These are phyloP conservation scores for Xiphorhynchus erythropygius DNA, from an alignment of 2,797 vertebrate genomes.

Conservation along the genomic window DNA sequence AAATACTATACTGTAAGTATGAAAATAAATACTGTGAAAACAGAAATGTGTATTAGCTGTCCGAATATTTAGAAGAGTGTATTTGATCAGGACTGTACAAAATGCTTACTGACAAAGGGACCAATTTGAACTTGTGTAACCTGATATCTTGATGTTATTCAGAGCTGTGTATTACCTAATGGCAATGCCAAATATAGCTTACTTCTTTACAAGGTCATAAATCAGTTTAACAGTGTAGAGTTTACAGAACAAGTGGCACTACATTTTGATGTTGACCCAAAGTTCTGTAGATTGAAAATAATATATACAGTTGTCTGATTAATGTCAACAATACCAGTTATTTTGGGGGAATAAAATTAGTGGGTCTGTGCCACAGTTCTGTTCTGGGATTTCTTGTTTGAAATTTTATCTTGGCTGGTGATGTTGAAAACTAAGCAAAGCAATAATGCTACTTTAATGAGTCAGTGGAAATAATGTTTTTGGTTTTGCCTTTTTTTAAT, in stretches of 20 bases:
- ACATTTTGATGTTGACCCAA: background rate
- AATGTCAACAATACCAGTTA: conserved; percentile 16
- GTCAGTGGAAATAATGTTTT: background rate
- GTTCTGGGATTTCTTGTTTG: background rate
- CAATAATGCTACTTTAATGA: background rate
- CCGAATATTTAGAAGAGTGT: background rate
- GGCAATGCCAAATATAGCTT: conserved; percentile 63
- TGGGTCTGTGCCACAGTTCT: background rate
- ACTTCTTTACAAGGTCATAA: conserved; percentile 64
- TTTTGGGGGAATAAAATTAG: background rate
- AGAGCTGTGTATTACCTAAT: conserved; percentile 55
- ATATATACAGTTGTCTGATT: conserved; percentile 13
- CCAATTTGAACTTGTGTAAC: conserved; percentile 46
- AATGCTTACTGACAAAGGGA: conserved; percentile 41
- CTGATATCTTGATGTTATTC: conserved; percentile 61
- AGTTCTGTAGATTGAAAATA: conserved; percentile 47
- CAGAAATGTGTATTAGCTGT: background rate
- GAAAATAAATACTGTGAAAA: conserved; percentile 4
- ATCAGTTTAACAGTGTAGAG: conserved; percentile 34
- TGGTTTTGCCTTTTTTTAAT: background rate
- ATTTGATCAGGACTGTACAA: background rate
- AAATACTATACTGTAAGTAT: conserved; percentile 98
- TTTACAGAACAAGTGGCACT: conserved; percentile 27
- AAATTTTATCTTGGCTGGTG: background rate
- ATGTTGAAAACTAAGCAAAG: background rate